Conservation (phyloP, 2,888 invertebrate genomes). For the Erebia ligea region DNA sequence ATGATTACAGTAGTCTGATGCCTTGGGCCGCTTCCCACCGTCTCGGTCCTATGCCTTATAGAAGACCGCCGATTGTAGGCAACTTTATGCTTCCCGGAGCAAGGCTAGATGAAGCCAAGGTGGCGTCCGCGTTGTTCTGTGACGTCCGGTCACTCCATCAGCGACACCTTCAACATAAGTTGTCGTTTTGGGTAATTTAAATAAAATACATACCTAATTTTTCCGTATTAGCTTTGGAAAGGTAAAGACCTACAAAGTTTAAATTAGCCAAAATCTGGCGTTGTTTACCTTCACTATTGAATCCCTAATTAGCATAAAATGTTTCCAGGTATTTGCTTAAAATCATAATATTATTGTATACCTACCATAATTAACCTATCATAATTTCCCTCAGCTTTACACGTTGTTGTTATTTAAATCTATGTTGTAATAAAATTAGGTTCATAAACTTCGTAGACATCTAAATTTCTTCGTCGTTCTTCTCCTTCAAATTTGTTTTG, state of each 20-base stretch:
- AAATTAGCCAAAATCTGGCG: neutral
- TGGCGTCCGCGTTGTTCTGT: too few species aligned
- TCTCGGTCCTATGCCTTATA: too few species aligned
- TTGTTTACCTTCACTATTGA: neutral
- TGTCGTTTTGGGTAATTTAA: too few species aligned
- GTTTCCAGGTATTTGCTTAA: neutral
- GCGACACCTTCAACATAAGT: too few species aligned
- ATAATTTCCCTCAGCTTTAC: neutral
- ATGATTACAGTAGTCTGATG: neutral
- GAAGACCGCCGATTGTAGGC: too few species aligned
- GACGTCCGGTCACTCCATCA: too few species aligned
- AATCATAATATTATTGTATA: neutral
- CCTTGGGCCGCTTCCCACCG: neutral
- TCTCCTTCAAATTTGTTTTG: neutral
- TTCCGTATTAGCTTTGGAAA: neutral
- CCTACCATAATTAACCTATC: too few species aligned
- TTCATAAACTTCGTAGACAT: conserved; percentile 1
- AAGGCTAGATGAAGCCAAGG: too few species aligned
- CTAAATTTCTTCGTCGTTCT: neutral
- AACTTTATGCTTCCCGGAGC: too few species aligned
- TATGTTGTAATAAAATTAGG: neutral
- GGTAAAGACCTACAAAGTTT: neutral
- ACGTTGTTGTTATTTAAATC: neutral
- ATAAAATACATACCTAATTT: too few species aligned
- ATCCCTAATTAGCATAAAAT: conserved; percentile 4